These are phyloP conservation scores for Percina caprodes DNA, from an alignment of 2,113 vertebrate genomes.

Conservation along the genomic window DNA sequence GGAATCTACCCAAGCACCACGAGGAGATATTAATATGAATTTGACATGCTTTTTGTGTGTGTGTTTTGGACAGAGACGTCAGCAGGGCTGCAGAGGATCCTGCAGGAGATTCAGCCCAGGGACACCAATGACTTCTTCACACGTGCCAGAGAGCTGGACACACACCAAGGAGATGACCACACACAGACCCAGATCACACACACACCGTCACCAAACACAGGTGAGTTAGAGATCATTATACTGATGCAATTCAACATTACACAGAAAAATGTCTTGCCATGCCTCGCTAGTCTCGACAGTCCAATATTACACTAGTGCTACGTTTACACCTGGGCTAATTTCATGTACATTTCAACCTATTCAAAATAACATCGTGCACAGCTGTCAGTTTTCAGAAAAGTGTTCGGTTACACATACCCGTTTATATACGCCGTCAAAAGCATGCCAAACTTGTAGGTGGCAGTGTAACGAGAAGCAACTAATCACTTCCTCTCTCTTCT, in stretches of 20 bases:
- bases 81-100: conserved; percentile 88
- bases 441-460: too few species aligned
- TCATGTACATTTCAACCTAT: too few species aligned
- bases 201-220: conserved; percentile 57
- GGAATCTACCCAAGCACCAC: too few species aligned
- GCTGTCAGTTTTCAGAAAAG: too few species aligned
- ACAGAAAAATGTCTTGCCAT: neutral
- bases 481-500: too few species aligned
- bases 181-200: conserved; percentile 37
- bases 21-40: neutral
- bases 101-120: conserved; percentile 93
- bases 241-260: neutral
- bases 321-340: too few species aligned
- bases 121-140: conserved; percentile 95
- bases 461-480: too few species aligned
- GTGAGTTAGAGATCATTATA: conserved; percentile 29
- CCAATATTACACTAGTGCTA: neutral
- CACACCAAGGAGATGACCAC: conserved; percentile 63
- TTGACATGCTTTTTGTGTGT: conserved; percentile 1
- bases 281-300: neutral
- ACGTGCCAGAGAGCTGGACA: conserved; percentile 86
- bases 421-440: too few species aligned
- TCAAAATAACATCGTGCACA: too few species aligned
- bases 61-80: conserved; percentile 83
- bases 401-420: too few species aligned